A percentile compares a stretch with the other conserved stretches of the same genome.
Evolutionary conservation across 2,113 vertebrate species (phyloP).

Genomic region (Regulus satrapa): DNA sequence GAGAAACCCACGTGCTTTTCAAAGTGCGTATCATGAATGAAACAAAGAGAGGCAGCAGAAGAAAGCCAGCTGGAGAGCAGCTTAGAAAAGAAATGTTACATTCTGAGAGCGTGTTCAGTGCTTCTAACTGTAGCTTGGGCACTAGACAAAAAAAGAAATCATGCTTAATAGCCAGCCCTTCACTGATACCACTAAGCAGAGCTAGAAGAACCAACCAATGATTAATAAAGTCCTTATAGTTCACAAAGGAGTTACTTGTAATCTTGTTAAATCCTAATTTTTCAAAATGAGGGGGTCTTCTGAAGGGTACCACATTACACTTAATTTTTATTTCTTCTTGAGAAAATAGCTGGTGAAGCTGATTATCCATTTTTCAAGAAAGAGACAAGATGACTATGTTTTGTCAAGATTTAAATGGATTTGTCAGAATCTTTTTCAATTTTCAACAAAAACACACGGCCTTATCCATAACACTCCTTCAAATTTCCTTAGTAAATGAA

Average conservation of each 20-base stretch:
- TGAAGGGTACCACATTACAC: not conserved
- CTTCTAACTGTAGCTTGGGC: not conserved
- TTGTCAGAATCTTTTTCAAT: not conserved
- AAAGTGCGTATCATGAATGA: slow-evolving; percentile 9
- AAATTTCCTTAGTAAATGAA: not conserved
- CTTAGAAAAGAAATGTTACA: not conserved
- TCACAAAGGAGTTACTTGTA: not conserved
- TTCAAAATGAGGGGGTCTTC: not conserved
- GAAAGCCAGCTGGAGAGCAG: not conserved
- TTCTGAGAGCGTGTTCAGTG: not conserved
- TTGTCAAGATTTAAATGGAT: not conserved
- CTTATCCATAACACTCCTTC: not conserved
- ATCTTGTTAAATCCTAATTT: not conserved
- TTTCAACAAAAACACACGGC: not conserved
- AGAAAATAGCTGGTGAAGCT: not conserved
- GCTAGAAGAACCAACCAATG: not conserved
- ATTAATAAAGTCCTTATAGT: not conserved
- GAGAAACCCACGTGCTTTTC: not conserved
- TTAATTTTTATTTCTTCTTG: not conserved
- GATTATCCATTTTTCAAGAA: not conserved
- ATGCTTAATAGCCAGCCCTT: not conserved
- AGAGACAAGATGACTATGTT: not conserved
- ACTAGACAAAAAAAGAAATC: not conserved
- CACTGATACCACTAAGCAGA: not conserved
- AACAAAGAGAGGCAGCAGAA: not conserved